Evolutionary conservation across 2,797 vertebrate species (phyloP).

Genomic region (Mastacembelus armatus): DNA sequence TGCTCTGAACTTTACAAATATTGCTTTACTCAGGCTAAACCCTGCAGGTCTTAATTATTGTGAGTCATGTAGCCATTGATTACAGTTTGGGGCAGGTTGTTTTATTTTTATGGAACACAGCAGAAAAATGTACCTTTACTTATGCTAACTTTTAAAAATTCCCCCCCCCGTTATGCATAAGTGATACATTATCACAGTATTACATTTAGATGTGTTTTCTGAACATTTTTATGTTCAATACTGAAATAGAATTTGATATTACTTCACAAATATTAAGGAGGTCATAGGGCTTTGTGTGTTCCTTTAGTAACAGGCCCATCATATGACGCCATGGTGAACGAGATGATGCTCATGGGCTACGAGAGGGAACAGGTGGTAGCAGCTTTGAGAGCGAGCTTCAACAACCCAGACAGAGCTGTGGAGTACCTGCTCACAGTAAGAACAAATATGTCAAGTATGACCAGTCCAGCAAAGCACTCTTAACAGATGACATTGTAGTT

Average conservation of each 20-base stretch:
- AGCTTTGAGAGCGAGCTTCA: slow-evolving; percentile 95
- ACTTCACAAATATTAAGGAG: neutral
- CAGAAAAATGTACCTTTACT: neutral
- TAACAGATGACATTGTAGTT: too few relatives aligned
- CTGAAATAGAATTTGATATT: neutral
- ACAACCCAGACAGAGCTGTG: slow-evolving; percentile 98
- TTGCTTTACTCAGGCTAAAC: slow-evolving; percentile 22
- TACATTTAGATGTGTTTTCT: neutral
- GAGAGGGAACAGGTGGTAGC: slow-evolving; percentile 94
- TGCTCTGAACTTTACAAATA: slow-evolving; percentile 20
- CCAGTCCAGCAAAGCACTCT: too few relatives aligned
- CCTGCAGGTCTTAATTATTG: slow-evolving; percentile 12
- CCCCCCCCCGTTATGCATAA: neutral
- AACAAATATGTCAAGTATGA: too few relatives aligned
- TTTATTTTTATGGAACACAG: slow-evolving; percentile 14
- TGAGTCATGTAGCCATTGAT: neutral
- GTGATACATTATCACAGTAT: neutral
- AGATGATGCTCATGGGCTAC: slow-evolving; percentile 99
- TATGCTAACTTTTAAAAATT: neutral
- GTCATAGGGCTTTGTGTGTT: neutral
- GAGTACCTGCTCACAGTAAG: slow-evolving; percentile 96
- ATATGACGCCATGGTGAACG: slow-evolving; percentile 97
- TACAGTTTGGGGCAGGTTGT: neutral
- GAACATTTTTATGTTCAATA: too few relatives aligned
- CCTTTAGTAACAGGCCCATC: slow-evolving; percentile 93